Percentiles rank a stretch among this genome's conserved stretches.
These are phyloP conservation scores for Conistra vaccinii DNA, from an alignment of 2,888 invertebrate species.

Conservation along the genomic window DNA sequence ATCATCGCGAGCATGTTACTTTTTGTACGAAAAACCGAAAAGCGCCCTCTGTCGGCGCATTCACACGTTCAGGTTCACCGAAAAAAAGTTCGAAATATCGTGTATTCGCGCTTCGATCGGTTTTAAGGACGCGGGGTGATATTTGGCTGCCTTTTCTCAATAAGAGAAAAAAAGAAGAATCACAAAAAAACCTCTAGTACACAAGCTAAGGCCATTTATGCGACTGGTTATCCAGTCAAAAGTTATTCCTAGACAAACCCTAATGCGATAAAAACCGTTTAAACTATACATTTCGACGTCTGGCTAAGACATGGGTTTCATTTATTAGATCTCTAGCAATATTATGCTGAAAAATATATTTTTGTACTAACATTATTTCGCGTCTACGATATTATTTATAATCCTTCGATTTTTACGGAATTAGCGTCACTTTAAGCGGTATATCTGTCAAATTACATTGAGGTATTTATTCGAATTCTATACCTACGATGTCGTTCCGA, in stretches of 20 bases:
- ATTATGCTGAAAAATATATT: slow-evolving; percentile 66
- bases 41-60: no score
- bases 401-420: slow-evolving; percentile 5
- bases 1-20: no score
- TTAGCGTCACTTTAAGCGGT: slow-evolving; percentile 49
- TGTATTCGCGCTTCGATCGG: no score
- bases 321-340: slow-evolving; percentile 59
- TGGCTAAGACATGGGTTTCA: slow-evolving; percentile 19
- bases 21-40: no score
- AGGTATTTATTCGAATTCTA: not conserved
- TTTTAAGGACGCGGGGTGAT: no score
- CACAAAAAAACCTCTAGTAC: slow-evolving; percentile 6
- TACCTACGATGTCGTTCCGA: not conserved
- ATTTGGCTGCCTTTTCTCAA: not conserved
- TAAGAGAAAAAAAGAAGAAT: not conserved
- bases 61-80: no score
- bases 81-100: no score
- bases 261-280: slow-evolving; percentile 34
- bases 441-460: not conserved
- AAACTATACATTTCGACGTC: slow-evolving; percentile 46
- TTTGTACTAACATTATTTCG: slow-evolving; percentile 63
- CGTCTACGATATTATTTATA: slow-evolving; percentile 51
- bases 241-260: slow-evolving; percentile 10
- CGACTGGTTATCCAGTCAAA: slow-evolving; percentile 29
- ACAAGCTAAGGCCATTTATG: slow-evolving; percentile 45